These are phyloP conservation scores for Orientallactaga bullata DNA, from an alignment of 2,113 vertebrate genomes.

Conservation along the genomic window DNA sequence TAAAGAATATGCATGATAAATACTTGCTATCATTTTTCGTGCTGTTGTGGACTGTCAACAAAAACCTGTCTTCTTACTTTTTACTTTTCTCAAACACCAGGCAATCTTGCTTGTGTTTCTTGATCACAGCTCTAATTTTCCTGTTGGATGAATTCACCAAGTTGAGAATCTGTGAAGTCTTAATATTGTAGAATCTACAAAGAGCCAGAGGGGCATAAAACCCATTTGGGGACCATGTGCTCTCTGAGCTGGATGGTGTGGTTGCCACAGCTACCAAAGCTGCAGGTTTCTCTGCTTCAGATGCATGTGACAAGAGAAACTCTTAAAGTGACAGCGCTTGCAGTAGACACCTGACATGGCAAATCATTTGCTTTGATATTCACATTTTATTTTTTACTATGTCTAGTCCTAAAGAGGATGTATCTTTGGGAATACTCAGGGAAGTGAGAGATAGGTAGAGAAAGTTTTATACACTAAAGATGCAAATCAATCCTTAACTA, in stretches of 20 bases:
- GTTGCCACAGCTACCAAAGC: slow-evolving; percentile 77
- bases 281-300: slow-evolving; percentile 47
- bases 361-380: slow-evolving; percentile 49
- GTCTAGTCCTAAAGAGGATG: neutral
- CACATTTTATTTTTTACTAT: slow-evolving; percentile 44
- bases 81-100: slow-evolving; percentile 51
- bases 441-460: neutral
- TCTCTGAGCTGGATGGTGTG: neutral
- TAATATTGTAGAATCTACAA: slow-evolving; percentile 68
- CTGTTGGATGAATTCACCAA: slow-evolving; percentile 67
- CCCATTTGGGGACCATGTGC: neutral
- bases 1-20: slow-evolving; percentile 6
- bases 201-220: slow-evolving; percentile 42
- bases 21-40: slow-evolving; percentile 27
- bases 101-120: slow-evolving; percentile 61
- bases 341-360: slow-evolving; percentile 36
- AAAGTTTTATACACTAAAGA: slow-evolving; percentile 19
- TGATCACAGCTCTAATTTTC: slow-evolving; percentile 70
- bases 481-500: slow-evolving; percentile 27
- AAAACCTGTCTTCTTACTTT: slow-evolving; percentile 12
- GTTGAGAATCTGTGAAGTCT: slow-evolving; percentile 52
- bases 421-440: neutral
- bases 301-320: slow-evolving; percentile 22
- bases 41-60: neutral
- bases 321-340: slow-evolving; percentile 46